These are phyloP conservation scores for Hypomecis atomaria DNA, from an alignment of 2,888 invertebrate genomes.

Conservation along the genomic window DNA sequence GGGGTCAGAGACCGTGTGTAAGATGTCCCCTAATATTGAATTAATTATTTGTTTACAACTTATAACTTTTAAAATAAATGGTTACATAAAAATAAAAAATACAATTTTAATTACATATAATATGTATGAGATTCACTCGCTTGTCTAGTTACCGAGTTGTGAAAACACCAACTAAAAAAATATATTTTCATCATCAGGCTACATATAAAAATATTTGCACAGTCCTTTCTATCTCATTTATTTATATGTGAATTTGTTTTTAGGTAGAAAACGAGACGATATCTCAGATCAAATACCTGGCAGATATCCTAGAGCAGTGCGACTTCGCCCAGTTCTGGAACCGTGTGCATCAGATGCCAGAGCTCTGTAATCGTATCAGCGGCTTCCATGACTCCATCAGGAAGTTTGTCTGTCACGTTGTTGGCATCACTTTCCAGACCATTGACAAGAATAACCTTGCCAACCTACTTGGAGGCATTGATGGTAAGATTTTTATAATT, in stretches of 20 bases:
- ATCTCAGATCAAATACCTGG: conserved; percentile 93
- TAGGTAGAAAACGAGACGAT: conserved; percentile 94
- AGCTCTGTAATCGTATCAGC: conserved; percentile 90
- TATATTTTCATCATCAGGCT: no score
- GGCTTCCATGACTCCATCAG: conserved; percentile 98
- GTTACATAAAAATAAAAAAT: no score
- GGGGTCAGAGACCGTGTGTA: no score
- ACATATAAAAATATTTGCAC: neutral
- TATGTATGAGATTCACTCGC: no score
- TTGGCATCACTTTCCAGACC: conserved; percentile 98
- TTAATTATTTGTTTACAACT: no score
- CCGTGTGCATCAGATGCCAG: conserved; percentile 89
- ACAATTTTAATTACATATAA: no score
- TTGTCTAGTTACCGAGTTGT: no score
- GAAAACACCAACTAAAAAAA: no score
- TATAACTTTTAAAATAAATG: no score
- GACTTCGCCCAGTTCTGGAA: conserved; percentile 97
- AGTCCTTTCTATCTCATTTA: neutral
- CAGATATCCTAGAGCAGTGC: conserved; percentile 96
- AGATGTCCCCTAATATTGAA: no score
- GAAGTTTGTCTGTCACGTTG: conserved; percentile 98
- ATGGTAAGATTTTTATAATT: conserved; percentile 84
- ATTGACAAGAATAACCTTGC: conserved; percentile 93
- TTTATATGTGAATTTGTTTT: conserved; percentile 24
- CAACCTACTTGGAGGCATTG: conserved; percentile 94